Base-by-base conservation (phyloP, 2,888 invertebrate genomes). In the Callyntrura guangdongensis region DNA sequence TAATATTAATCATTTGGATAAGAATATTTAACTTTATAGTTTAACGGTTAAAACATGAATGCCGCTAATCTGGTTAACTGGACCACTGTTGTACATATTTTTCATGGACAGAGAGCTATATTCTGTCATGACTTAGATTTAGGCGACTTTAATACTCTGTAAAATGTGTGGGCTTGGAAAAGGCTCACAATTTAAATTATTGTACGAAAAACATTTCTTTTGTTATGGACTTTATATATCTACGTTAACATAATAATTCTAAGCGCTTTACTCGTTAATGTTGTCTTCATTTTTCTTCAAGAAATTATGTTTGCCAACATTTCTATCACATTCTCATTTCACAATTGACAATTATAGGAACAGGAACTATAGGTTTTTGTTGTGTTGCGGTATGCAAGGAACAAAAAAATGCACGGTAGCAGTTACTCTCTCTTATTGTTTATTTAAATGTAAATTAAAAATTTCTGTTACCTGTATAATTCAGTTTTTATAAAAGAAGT, bases 1-100 rank as follows among this genome's bases (percentile, higher is more conserved):
- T 14, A 59, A 59, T 14, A 59, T n/a, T 59, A 59, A 59, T 14
- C 11, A 14, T 59, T 61, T n/a, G 5, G 12, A 61, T 61, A 20
- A 20, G 20, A 17, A 61, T 61, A 4, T 69, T 69, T 69, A 14
- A 69, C 1, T 36, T 69, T 6, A 11, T 5, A 69, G 17, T 27
- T 27, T 64, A 22, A 67, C n/a, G 5, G 22, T 17, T 72, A n/a
- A 47, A 45, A 45, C 6, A 45, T 4, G 45, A 8, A 45, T n/a
- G 72, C 36, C 36, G 36, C 20, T 22, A 27, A 77, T 20, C 74
- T 77, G 74, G 74, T 77, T 77, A 53, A 20, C 49, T 49, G 74
- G 74, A 77, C 74, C 74, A 77, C 53, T 72, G 14, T 77, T 77
- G 74, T 77, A 77, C 53, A 77, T 47, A 77, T 0, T n/a, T 36